These are phyloP conservation scores for Dugesia japonica DNA, from an alignment of 2,888 invertebrate genomes.

Conservation along the genomic window DNA sequence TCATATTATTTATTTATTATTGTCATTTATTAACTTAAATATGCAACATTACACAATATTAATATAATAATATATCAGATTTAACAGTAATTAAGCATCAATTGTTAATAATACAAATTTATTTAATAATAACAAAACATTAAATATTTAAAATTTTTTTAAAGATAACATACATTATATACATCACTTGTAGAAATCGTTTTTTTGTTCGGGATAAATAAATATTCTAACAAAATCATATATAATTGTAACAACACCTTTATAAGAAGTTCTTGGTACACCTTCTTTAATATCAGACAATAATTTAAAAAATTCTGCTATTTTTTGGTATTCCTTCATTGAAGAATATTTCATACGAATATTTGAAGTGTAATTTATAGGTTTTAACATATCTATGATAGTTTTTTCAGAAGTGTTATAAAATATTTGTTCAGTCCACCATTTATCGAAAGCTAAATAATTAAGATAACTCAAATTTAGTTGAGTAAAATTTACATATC, in stretches of 20 bases:
- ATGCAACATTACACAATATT: too few species aligned
- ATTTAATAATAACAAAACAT: too few species aligned
- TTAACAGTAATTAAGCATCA: too few species aligned
- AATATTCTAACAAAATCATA: conserved; percentile 67
- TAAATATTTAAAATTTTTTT: too few species aligned
- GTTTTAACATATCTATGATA: neutral
- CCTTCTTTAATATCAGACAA: conserved; percentile 96
- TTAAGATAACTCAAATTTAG: conserved; percentile 63
- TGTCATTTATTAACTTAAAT: too few species aligned
- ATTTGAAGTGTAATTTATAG: conserved; percentile 34
- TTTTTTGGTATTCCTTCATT: conserved; percentile 64
- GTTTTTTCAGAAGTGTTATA: neutral
- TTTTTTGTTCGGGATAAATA: conserved; percentile 56
- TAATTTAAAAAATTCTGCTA: conserved; percentile 70
- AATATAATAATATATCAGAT: too few species aligned
- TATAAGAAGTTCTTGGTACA: conserved; percentile 83
- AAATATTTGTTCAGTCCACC: neutral
- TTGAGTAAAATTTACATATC: conserved; percentile 73
- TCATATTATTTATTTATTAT: too few species aligned
- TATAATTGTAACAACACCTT: conserved; percentile 80
- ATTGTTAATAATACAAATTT: too few species aligned
- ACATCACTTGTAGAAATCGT: neutral
- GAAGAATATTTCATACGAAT: conserved; percentile 67
- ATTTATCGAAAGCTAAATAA: neutral
- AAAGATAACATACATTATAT: too few species aligned